Evolutionary conservation across 2,113 vertebrate species (phyloP), one percentile per base, ranked within the genome.

Genomic region (Alectura lathami): DNA sequence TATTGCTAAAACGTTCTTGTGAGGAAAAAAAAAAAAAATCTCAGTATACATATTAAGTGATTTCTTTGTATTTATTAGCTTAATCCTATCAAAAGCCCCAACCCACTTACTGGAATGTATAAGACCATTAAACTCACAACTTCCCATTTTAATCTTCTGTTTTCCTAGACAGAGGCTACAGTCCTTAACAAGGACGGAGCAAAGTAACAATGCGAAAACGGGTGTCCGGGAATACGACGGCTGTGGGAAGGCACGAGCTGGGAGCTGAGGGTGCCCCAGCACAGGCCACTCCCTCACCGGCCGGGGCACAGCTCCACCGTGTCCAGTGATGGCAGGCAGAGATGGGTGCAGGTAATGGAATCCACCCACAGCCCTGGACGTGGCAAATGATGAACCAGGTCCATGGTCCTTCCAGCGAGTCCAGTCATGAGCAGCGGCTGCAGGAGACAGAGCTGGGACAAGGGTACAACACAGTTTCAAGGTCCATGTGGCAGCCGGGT

Each of bases 211-310:
- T 12, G 13, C 50, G 13, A 59, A 63, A 83, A 92, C 60, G 8
- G 10, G 13, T 20, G 5, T 6, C 26, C 17, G 5, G 27, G 10
- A 75, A 4, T 13, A 54, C 59, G 32, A 57, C 1, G 7, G 12
- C 27, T 40, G 22, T 3, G 3, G 38, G 2, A 1, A 20, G 23
- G 11, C 13, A 59, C 1, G 2, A 43, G 30, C n/a, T 7, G 11
- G 50, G n/a, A 80, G 15, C 14, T 8, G 42, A n/a, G 8, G 6
- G 27, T 26, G 45, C 15, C 17, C 13, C 18, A 16, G 38, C 18
- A 78, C 12, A 50, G 8, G 20, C 9, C 2, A 12, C 11, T n/a
- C 12, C 7, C 22, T 42, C 17, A 8, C 42, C 11, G 32, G 29
- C 22, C 8, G 32, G 20, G 34, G 27, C 1, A 12, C 32, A 69